Percentiles rank a stretch among this genome's conserved stretches.
Evolutionary conservation across 2,113 vertebrate species (phyloP).

Genomic region (Thalassarche chlororhynchos): DNA sequence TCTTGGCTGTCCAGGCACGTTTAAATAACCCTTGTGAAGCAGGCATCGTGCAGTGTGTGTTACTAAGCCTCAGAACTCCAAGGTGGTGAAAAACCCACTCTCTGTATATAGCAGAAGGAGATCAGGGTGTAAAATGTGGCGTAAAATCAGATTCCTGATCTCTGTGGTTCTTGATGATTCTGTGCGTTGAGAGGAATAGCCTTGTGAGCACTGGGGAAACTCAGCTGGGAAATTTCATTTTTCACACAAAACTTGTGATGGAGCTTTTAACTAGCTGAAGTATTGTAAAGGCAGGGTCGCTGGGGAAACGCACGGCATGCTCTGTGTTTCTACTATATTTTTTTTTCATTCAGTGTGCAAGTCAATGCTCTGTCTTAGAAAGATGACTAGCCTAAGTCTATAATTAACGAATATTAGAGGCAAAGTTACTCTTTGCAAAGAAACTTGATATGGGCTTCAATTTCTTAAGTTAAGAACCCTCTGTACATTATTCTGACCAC

Average conservation of each 20-base stretch:
- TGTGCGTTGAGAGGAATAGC: background rate
- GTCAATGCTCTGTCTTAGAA: background rate
- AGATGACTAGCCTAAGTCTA: background rate
- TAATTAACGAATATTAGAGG: background rate
- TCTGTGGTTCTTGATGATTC: background rate
- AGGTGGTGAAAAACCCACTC: background rate
- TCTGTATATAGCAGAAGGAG: background rate
- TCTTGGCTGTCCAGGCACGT: background rate
- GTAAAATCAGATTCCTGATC: background rate
- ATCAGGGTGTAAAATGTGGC: background rate
- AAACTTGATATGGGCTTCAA: background rate
- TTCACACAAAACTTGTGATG: background rate
- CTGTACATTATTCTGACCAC: background rate
- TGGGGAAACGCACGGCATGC: fast-evolving
- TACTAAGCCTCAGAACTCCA: background rate
- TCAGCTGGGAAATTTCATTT: background rate
- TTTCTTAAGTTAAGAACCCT: background rate
- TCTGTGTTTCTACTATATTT: background rate
- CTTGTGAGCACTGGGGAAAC: background rate
- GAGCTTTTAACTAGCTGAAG: background rate
- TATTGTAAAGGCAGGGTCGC: background rate
- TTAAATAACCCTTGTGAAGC: background rate
- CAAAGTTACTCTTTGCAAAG: background rate
- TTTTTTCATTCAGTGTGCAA: background rate
- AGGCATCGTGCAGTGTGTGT: background rate